Conservation (phyloP, 1,140 invertebrate genomes). For the Plectrocnemia conspersa region DNA sequence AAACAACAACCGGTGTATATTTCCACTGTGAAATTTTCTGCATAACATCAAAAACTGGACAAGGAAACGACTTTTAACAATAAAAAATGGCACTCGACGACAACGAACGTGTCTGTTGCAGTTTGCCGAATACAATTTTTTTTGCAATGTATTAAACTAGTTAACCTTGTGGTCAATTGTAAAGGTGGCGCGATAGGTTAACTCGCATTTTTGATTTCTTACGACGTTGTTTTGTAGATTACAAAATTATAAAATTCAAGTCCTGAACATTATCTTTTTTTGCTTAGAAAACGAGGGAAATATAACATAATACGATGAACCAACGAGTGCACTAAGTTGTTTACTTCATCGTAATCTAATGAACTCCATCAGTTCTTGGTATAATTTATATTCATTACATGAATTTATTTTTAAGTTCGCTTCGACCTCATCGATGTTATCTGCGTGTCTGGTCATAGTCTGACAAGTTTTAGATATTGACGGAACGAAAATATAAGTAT, state of each 20-base stretch:
- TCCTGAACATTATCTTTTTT: not conserved
- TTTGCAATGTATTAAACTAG: not conserved
- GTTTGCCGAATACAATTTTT: not conserved
- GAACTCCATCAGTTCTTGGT: not conserved
- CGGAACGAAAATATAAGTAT: too few species aligned
- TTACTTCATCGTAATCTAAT: not conserved
- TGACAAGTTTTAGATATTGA: too few species aligned
- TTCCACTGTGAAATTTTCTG: not conserved
- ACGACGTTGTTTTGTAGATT: not conserved
- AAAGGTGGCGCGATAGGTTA: not conserved
- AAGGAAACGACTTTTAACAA: not conserved
- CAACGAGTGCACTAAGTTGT: not conserved
- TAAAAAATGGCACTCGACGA: not conserved
- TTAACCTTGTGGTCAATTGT: constrained; percentile 18
- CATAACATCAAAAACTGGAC: not conserved
- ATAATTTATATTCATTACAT: not conserved
- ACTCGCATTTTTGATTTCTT: not conserved
- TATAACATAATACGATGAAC: constrained; percentile 1
- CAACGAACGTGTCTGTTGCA: not conserved
- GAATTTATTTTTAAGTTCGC: too few species aligned
- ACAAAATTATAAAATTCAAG: not conserved
- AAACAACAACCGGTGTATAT: not conserved
- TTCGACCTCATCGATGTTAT: too few species aligned
- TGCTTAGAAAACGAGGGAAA: not conserved
- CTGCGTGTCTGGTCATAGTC: too few species aligned